Evolutionary conservation across 2,797 vertebrate species (phyloP).

Genomic region (Urosaurus nigricauda): DNA sequence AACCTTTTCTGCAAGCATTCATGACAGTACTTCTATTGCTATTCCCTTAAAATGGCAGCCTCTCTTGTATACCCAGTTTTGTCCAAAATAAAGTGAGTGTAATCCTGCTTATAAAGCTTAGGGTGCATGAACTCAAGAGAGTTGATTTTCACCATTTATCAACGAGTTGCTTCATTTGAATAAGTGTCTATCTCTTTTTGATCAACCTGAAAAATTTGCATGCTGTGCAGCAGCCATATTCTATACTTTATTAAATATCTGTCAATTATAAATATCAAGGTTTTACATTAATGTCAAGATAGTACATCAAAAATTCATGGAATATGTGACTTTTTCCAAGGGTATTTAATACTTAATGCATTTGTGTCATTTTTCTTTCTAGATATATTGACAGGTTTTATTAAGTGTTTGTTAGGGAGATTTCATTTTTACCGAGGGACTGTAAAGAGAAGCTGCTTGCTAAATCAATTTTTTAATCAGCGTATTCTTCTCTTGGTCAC

Average conservation of each 20-base stretch:
- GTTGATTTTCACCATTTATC: constrained; percentile 56
- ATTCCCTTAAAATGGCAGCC: constrained; percentile 60
- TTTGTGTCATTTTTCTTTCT: constrained; percentile 87
- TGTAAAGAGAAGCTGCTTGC: constrained; percentile 81
- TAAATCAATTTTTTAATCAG: constrained; percentile 83
- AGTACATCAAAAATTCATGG: constrained; percentile 90
- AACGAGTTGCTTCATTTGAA: constrained; percentile 78
- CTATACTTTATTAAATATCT: constrained; percentile 89
- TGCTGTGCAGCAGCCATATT: constrained; percentile 77
- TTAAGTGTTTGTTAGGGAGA: constrained; percentile 88
- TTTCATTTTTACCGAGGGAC: constrained; percentile 84
- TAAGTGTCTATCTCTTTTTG: constrained; percentile 73
- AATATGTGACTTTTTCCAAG: constrained; percentile 86
- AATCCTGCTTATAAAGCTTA: constrained; percentile 66
- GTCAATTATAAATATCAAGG: constrained; percentile 91
- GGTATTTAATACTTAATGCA: constrained; percentile 89
- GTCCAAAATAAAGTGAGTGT: constrained; percentile 60
- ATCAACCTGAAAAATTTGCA: constrained; percentile 77
- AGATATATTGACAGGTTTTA: constrained; percentile 88
- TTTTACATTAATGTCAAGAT: constrained; percentile 91
- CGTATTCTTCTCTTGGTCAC: constrained; percentile 78
- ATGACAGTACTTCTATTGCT: constrained; percentile 57
- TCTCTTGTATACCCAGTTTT: constrained; percentile 33
- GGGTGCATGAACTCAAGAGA: constrained; percentile 66
- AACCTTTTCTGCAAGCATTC: constrained; percentile 56